A percentile compares a stretch with the other conserved stretches of the same genome.
Conservation (phyloP, 2,888 invertebrate species). For the Lasius platythorax region DNA sequence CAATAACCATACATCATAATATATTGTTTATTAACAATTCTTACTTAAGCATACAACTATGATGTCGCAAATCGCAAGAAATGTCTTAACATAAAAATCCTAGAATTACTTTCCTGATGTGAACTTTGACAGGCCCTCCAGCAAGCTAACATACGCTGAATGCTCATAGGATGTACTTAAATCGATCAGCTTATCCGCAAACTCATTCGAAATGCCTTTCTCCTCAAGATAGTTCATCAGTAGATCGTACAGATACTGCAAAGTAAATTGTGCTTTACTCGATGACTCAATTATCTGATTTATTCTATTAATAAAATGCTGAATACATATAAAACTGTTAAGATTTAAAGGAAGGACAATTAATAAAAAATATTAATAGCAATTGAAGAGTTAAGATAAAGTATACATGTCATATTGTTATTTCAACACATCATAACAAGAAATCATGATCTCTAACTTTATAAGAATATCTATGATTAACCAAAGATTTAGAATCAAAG, state of each 20-base stretch:
- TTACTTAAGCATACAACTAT: conserved; percentile 35
- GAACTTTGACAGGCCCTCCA: conserved; percentile 95
- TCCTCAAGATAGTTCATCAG: conserved; percentile 98
- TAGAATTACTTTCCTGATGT: conserved; percentile 88
- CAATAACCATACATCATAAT: not conserved
- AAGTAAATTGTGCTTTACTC: conserved; percentile 73
- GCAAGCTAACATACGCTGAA: conserved; percentile 94
- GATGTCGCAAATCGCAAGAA: not conserved
- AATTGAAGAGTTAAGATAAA: not conserved
- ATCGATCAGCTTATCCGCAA: conserved; percentile 95
- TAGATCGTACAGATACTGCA: conserved; percentile 96
- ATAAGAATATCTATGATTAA: conserved; percentile 64
- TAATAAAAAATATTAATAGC: not conserved
- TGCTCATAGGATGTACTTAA: conserved; percentile 98
- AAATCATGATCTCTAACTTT: not conserved
- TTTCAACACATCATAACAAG: not conserved
- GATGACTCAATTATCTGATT: not conserved
- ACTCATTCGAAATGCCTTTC: conserved; percentile 97
- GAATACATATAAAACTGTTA: conserved; percentile 74
- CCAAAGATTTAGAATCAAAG: conserved; percentile 78
- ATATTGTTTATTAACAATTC: conserved; percentile 36
- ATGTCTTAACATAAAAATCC: conserved; percentile 14
- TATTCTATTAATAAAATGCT: not conserved
- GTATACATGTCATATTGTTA: conserved; percentile 30
- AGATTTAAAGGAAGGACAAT: conserved; percentile 70